Base-by-base conservation (phyloP, 1,140 invertebrate genomes). In the Magallana gigas region DNA sequence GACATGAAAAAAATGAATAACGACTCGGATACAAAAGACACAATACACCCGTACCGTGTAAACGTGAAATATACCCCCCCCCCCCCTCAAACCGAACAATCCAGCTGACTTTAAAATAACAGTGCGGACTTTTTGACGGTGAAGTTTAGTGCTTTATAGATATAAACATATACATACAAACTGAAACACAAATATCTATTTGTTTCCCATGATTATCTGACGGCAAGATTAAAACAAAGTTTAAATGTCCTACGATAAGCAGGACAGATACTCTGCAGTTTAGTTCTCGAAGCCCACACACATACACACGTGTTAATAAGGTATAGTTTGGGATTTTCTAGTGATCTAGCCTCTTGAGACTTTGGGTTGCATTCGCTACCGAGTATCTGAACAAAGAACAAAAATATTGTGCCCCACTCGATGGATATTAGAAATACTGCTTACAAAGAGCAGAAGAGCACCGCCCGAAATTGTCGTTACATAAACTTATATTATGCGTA, bases 121-220 rank as follows among this genome's bases (percentile, higher is more conserved):
- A 14, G 60, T 23, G 18, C 0, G 5, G 64, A 23, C n/a, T 9
- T 23, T 68, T 68, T 68, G 23, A 23, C 23, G 23, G 23, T 23
- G 23, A 23, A 23, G 23, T 23, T 23, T 23, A 23, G 23, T 23
- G 23, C 23, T 23, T 23, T 23, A 23, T 23, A 23, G 23, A 23
- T 23, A 23, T 23, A 23, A 23, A 68, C 23, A 8, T 68, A 68
- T 18, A 23, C 9, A n/a, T 16, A 6, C 14, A 62, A 16, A 68
- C n/a, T n/a, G 36, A 8, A 71, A 23, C 23, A 23, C n/a, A 71
- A 71, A 71, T 71, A 8, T 71, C 68, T 71, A 62, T 12, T 62
- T n/a, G 23, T 18, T 71, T 71, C 68, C 18, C 68, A 71, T 71
- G 68, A 71, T 71, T 71, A 71, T 71, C 68, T 71, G 68, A 71